Percentiles rank a stretch among this genome's conserved stretches.
These are phyloP conservation scores for Lamprotornis superbus DNA, from an alignment of 2,113 vertebrate genomes.

Conservation along the genomic window DNA sequence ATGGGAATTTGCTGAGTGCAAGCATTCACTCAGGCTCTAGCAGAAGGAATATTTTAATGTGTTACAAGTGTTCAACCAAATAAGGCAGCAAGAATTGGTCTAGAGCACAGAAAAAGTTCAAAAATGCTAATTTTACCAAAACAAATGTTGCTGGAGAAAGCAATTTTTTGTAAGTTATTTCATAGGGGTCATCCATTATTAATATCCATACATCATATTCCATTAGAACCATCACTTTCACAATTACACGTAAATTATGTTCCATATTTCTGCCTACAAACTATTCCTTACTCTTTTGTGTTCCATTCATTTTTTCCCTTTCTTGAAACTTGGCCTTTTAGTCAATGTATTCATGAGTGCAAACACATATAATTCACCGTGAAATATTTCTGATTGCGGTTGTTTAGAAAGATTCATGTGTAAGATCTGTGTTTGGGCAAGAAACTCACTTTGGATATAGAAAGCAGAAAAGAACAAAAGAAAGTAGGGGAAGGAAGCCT, in stretches of 20 bases:
- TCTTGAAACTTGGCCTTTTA: neutral
- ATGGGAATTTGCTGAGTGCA: neutral
- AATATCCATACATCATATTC: neutral
- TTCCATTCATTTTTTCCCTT: neutral
- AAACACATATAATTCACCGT: neutral
- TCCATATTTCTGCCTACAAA: neutral
- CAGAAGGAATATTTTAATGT: neutral
- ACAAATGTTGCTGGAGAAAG: neutral
- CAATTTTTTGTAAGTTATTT: neutral
- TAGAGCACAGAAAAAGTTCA: neutral
- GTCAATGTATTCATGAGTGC: neutral
- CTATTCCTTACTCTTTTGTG: neutral
- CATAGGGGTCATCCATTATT: neutral
- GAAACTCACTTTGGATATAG: neutral
- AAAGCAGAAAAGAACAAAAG: neutral
- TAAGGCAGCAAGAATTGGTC: neutral
- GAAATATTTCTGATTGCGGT: neutral
- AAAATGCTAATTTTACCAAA: neutral
- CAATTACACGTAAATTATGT: neutral
- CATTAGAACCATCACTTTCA: neutral
- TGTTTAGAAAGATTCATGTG: neutral
- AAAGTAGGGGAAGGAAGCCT: rapidly evolving
- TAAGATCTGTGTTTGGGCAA: neutral
- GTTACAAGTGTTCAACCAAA: neutral
- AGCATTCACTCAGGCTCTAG: neutral